Evolutionary conservation across 2,797 vertebrate genomes (phyloP).

Genomic region (Acomys russatus): DNA sequence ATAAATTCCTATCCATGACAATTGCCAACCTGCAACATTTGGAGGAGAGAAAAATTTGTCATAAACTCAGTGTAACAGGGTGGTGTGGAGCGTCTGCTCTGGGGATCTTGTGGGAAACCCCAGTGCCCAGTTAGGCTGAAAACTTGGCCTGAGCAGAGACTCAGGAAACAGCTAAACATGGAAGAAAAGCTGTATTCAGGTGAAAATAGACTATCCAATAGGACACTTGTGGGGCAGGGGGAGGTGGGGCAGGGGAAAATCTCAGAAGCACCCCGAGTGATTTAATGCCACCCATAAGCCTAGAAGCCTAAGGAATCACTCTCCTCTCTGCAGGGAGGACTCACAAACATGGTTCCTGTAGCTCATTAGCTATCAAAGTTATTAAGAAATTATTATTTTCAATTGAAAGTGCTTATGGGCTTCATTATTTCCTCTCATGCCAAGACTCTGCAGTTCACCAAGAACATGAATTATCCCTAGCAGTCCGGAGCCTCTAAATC

Average conservation of each 20-base stretch:
- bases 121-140: neutral
- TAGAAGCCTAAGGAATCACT: neutral
- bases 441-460: conserved; percentile 51
- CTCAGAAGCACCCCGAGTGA: neutral
- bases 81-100: neutral
- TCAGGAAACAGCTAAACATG: neutral
- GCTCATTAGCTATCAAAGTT: conserved; percentile 69
- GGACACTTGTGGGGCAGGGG: neutral
- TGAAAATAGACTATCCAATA: neutral
- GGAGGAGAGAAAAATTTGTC: neutral
- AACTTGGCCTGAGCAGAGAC: neutral
- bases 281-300: neutral
- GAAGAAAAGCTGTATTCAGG: neutral
- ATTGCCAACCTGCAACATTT: neutral
- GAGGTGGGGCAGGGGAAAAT: neutral
- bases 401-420: conserved; percentile 62
- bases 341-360: neutral
- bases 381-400: conserved; percentile 82
- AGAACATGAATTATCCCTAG: conserved; percentile 58
- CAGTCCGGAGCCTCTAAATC: conserved; percentile 58
- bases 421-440: conserved; percentile 67
- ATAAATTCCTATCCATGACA: neutral
- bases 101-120: neutral
- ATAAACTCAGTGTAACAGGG: neutral
- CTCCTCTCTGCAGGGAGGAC: conserved; percentile 45